phyloP scores from a whole-genome alignment of 1,140 invertebrate species.

The Sarcophaga peregrina region DNA sequence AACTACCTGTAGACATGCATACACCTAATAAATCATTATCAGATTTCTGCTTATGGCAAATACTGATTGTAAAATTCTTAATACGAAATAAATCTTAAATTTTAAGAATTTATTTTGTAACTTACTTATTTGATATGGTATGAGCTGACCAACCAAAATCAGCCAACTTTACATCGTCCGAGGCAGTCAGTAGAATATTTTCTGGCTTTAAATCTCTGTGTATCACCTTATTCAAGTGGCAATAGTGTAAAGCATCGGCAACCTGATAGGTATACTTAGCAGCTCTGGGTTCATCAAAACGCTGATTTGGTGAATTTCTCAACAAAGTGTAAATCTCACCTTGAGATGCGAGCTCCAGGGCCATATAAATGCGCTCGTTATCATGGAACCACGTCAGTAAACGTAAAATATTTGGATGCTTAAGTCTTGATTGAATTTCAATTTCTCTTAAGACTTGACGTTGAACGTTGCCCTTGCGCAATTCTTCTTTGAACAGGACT shows the following conservation, averaged over 20 bases:
- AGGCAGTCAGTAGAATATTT: slow-evolving; percentile 81
- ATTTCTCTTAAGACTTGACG: slow-evolving; percentile 91
- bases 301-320: slow-evolving; percentile 73
- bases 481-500: slow-evolving; percentile 86
- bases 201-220: slow-evolving; percentile 93
- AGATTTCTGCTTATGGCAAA: too few relatives aligned
- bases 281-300: slow-evolving; percentile 77
- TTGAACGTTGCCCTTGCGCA: slow-evolving; percentile 80
- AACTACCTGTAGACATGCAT: too few relatives aligned
- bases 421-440: slow-evolving; percentile 93
- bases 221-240: slow-evolving; percentile 89
- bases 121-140: slow-evolving; percentile 82
- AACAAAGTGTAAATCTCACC: slow-evolving; percentile 90
- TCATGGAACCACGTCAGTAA: slow-evolving; percentile 94
- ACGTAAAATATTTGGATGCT: slow-evolving; percentile 90
- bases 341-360: slow-evolving; percentile 90
- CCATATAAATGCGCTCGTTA: slow-evolving; percentile 86
- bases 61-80: too few relatives aligned
- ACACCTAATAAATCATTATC: too few relatives aligned
- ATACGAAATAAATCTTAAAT: too few relatives aligned
- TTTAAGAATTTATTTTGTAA: background rate
- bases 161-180: slow-evolving; percentile 87
- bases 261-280: slow-evolving; percentile 90
- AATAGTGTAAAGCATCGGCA: slow-evolving; percentile 90
- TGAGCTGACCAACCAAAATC: slow-evolving; percentile 97